Evolutionary conservation across 1,140 invertebrate genomes (phyloP).

Genomic region (Zaprionus nigranus): DNA sequence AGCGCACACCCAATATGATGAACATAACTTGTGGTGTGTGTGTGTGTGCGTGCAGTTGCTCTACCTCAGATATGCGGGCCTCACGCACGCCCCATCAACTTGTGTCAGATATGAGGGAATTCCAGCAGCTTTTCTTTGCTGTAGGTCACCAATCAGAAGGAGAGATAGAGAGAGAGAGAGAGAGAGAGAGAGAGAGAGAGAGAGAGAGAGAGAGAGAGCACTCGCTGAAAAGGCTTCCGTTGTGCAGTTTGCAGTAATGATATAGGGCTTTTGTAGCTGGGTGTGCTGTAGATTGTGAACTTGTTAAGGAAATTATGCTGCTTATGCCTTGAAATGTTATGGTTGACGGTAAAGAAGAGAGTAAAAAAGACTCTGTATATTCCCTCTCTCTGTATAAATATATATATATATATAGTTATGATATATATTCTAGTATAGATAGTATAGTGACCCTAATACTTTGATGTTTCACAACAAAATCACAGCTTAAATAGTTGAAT

Average conservation of each 20-base stretch:
- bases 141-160: slow-evolving; percentile 40
- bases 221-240: slow-evolving; percentile 60
- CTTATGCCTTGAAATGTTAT: neutral
- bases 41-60: slow-evolving; percentile 66
- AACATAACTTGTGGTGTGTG: slow-evolving; percentile 61
- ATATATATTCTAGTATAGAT: no score
- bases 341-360: no score
- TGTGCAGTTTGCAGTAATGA: slow-evolving; percentile 1
- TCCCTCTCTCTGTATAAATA: no score
- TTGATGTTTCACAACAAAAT: no score
- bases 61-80: slow-evolving; percentile 21
- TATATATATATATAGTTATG: no score
- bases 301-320: neutral
- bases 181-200: neutral
- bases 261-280: neutral
- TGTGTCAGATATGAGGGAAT: slow-evolving; percentile 44
- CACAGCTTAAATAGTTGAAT: no score
- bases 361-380: no score
- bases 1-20: slow-evolving; percentile 53
- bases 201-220: neutral
- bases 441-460: no score
- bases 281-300: no score
- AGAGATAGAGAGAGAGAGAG: neutral
- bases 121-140: slow-evolving; percentile 67
- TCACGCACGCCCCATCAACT: slow-evolving; percentile 36